Base-by-base conservation (phyloP, 2,888 invertebrate genomes). In the Busseola fusca region DNA sequence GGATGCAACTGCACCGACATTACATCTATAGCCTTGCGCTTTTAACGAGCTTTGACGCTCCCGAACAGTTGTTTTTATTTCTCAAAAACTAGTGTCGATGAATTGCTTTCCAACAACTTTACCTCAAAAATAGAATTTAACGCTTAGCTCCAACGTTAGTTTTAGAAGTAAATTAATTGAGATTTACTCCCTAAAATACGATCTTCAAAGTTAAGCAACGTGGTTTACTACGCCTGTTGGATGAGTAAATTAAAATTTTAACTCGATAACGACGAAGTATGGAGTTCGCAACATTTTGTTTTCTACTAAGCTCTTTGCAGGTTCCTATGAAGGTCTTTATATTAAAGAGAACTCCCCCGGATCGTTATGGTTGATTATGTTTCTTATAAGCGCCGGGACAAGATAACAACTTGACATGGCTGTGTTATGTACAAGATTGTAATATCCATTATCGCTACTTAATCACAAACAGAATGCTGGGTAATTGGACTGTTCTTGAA, bases 41-140 rank as follows among this genome's bases (percentile, higher is more conserved):
- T 90, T 89, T 91, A 91, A 91, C 91, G 90, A 90, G 90, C 87
- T 87, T 85, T 84, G 86, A 86, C 84, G 86, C 82, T 83, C 76
- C 81, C 73, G 77, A 84, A 85, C 82, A 79, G 80, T 84, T 85
- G 84, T 84, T 90, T 89, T 87, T 85, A 83, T 85, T 87, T 77
- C 57, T 12, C 73, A 82, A 84, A 81, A 77, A 74, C 82, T 85
- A 72, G 78, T 69, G 59, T 76, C 81, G 84, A 86, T 81, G 79
- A 84, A 87, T 86, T 84, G 81, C 80, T 84, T 79, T 74, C 74
- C 73, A 78, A 72, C 54, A 80, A 72, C 64, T 80, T 83, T 82
- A 83, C 74, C 72, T 82, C 81, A 73, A 85, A 84, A 84, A 81
- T 69, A 64, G 63, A 73, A 75, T 80, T 78, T 73, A 78, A 21